These are phyloP conservation scores for Oostethus manadensis DNA, from an alignment of 2,113 vertebrate genomes.

Conservation along the genomic window DNA sequence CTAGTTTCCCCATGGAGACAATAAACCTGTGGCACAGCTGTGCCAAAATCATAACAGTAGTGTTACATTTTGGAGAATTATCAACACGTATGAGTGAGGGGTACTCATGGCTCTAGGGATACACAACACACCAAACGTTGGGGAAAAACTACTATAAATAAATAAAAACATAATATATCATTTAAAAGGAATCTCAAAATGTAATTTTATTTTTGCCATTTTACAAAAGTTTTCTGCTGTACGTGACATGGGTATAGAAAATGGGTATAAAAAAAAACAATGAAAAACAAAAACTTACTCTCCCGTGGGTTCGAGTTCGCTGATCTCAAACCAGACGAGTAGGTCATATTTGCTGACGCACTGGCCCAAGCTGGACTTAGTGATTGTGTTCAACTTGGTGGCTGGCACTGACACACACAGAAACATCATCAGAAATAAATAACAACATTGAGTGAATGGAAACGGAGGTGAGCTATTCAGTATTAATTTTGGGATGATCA, in stretches of 20 bases:
- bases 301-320: constrained; percentile 95
- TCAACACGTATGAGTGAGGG: too few species aligned
- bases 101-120: too few species aligned
- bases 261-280: too few species aligned
- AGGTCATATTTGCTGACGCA: constrained; percentile 97
- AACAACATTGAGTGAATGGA: not conserved
- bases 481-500: not conserved
- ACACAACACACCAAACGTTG: too few species aligned
- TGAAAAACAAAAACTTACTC: constrained; percentile 83
- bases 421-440: not conserved
- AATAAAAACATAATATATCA: too few species aligned
- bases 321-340: constrained; percentile 98
- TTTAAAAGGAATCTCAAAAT: not conserved
- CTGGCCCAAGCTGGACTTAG: constrained; percentile 90
- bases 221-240: too few species aligned
- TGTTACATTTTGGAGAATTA: too few species aligned
- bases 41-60: too few species aligned
- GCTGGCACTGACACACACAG: constrained; percentile 80
- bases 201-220: not conserved
- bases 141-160: too few species aligned
- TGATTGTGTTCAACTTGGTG: constrained; percentile 93
- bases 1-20: too few species aligned
- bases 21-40: too few species aligned
- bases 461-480: not conserved
- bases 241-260: too few species aligned